Evolutionary conservation across 2,888 invertebrate genomes (phyloP).

Genomic region (Euclidia mi): DNA sequence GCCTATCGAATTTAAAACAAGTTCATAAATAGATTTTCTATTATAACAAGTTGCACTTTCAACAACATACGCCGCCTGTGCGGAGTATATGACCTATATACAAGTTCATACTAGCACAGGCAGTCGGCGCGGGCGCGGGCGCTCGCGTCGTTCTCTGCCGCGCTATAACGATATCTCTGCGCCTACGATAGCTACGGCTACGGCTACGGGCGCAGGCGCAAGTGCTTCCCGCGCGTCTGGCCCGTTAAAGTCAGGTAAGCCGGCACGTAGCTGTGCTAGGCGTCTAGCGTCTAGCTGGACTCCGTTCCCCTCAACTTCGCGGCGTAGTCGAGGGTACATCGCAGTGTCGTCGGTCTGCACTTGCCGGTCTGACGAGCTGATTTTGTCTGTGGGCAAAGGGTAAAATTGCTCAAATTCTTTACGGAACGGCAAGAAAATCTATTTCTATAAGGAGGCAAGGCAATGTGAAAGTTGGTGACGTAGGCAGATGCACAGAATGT

Average conservation of each 20-base stretch:
- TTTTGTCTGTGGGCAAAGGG: no score
- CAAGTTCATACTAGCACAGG: slow-evolving; percentile 62
- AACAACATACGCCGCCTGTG: slow-evolving; percentile 2
- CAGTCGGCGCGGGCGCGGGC: slow-evolving; percentile 38
- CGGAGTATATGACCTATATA: no score
- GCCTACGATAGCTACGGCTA: slow-evolving; percentile 60
- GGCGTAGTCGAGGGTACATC: slow-evolving; percentile 47
- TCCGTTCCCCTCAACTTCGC: slow-evolving; percentile 33
- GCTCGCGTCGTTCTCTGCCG: slow-evolving; percentile 31
- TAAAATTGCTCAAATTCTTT: no score
- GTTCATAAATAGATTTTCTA: slow-evolving; percentile 1
- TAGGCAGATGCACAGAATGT: no score
- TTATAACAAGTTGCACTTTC: slow-evolving; percentile 2
- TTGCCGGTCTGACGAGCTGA: slow-evolving; percentile 72
- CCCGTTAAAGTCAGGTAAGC: slow-evolving; percentile 46
- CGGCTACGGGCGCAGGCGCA: slow-evolving; percentile 51
- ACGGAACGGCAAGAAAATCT: no score
- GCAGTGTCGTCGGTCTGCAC: slow-evolving; percentile 78
- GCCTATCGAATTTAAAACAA: not conserved
- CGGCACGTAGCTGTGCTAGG: slow-evolving; percentile 54
- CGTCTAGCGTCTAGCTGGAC: slow-evolving; percentile 64
- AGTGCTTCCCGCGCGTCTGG: slow-evolving; percentile 16
- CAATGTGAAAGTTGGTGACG: no score
- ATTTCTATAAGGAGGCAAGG: no score
- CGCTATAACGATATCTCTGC: slow-evolving; percentile 64